Conservation (phyloP, 2,888 invertebrate species). For the Diarsia mendica region DNA sequence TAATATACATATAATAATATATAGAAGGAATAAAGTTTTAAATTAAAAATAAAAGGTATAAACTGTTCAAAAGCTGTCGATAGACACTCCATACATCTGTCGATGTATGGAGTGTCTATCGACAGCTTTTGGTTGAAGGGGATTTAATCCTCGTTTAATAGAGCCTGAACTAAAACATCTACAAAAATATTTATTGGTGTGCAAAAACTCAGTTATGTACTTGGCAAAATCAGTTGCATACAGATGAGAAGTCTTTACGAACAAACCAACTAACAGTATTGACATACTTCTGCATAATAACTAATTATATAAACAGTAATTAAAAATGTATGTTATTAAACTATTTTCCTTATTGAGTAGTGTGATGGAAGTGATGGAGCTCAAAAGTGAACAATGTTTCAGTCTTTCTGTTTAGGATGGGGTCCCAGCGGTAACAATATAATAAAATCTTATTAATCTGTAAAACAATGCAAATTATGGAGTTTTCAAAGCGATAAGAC, state of each 20-base stretch:
- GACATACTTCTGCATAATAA: neutral
- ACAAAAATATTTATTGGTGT: neutral
- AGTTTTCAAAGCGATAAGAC: too few relatives aligned
- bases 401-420: conserved; percentile 74
- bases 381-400: conserved; percentile 69
- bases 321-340: conserved; percentile 21
- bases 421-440: conserved; percentile 67
- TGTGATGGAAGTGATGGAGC: neutral
- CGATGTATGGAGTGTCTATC: too few relatives aligned
- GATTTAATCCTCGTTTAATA: neutral
- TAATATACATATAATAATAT: too few relatives aligned
- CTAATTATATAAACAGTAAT: neutral
- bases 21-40: too few relatives aligned
- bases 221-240: neutral
- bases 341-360: conserved; percentile 21
- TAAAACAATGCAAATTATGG: neutral
- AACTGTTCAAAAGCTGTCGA: too few relatives aligned
- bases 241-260: neutral
- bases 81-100: too few relatives aligned
- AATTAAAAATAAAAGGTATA: too few relatives aligned
- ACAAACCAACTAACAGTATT: conserved; percentile 26
- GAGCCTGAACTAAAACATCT: neutral
- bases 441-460: neutral
- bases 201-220: neutral
- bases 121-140: too few relatives aligned